Evolutionary conservation across 2,797 vertebrate species (phyloP).

Genomic region (Todus mexicanus): DNA sequence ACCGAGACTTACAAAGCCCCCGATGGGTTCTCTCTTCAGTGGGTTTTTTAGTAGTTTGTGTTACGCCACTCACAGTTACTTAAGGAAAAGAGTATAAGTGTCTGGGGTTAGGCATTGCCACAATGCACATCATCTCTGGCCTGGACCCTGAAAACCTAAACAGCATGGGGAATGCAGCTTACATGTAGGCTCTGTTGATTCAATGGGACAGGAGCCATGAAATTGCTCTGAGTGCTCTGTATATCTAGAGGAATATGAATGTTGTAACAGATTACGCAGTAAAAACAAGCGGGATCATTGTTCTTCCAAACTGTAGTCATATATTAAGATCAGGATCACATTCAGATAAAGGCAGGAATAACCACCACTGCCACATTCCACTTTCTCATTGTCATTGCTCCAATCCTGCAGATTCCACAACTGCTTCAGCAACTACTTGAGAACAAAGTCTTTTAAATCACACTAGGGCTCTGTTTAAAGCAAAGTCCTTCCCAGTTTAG

Average conservation of each 20-base stretch:
- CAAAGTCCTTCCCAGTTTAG: neutral
- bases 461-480: neutral
- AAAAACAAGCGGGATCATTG: neutral
- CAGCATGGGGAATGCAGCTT: neutral
- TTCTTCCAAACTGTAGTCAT: neutral
- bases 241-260: neutral
- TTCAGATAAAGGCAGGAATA: conserved; percentile 5
- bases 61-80: neutral
- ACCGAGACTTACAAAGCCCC: neutral
- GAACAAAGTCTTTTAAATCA: neutral
- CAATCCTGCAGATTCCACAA: conserved; percentile 11
- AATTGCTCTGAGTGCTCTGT: neutral
- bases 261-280: neutral
- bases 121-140: neutral
- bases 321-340: neutral
- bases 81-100: neutral
- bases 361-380: conserved; percentile 23
- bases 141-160: neutral
- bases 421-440: neutral
- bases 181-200: neutral
- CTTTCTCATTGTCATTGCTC: neutral
- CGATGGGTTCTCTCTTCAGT: neutral
- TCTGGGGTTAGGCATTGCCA: neutral
- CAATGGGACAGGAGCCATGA: neutral
- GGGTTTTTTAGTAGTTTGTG: neutral